Evolutionary conservation across 2,888 invertebrate species (phyloP), one percentile per base, ranked within the genome.

Genomic region (Scaptomyza reducta): DNA sequence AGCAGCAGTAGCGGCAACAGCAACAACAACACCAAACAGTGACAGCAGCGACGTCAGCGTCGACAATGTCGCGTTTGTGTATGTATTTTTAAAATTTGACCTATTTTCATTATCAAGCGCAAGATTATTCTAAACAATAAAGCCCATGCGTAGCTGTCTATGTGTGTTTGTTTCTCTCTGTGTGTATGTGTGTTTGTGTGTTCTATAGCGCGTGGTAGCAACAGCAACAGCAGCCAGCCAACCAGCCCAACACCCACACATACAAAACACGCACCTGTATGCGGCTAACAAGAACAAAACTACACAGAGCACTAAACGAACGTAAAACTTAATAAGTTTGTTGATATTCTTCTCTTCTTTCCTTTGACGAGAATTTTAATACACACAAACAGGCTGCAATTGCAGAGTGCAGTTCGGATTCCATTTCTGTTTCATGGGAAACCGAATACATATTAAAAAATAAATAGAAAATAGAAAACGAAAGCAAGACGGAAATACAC

Each of bases 91-190:
- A 87, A 89, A 89, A 90, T 90, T 91, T 91, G 91, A 91, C 91
- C 91, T 88, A 91, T 91, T 91, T 91, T 90, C 91, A 91, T 91
- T 91, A 91, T 91, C 91, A 91, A 90, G 88, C 90, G 90, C 90
- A 91, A 91, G 91, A 91, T 91, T 91, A 91, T 90, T 91, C 90
- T 90, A 90, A 91, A 90, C 90, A 91, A 90, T 88, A 90, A 86
- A 71, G 66, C 64, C 71, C 66, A 77, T 70, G 68, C 64, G 61
- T 71, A 50, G 61, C 59, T 70, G 62, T 64, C 25, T 70, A 42
- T 73, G 59, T 73, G 47, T 35, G 22, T 42, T 47, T 22, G 4
- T 45, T 22, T 51, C 33, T 58, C 13, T 33, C 5, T 42, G 50
- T 50, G 27, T 51, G 31, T 40, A 3, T 41, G 18, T 40, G 53